Evolutionary conservation across 2,888 invertebrate genomes (phyloP).

Genomic region (Arrhopalites spinosus): DNA sequence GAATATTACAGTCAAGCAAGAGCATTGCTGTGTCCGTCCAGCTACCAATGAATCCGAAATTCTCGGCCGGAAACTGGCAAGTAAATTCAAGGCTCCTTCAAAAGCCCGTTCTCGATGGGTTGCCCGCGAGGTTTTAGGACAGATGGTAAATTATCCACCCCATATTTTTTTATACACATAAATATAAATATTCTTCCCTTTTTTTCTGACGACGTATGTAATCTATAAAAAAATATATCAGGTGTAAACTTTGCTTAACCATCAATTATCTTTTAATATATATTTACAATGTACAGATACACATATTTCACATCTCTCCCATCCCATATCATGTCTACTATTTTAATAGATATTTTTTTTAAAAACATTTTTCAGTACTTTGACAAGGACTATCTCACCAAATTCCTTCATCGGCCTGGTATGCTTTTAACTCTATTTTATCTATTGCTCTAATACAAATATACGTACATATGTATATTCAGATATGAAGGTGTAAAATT

Average conservation of each 20-base stretch:
- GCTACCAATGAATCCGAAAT: conserved; percentile 12
- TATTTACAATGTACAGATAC: too few species aligned
- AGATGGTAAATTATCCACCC: conserved; percentile 36
- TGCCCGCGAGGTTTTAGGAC: conserved; percentile 52
- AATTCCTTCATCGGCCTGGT: conserved; percentile 53
- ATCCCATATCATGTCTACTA: too few species aligned
- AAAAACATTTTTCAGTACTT: conserved; percentile 27
- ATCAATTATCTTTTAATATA: too few species aligned
- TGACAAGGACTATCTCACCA: conserved; percentile 53
- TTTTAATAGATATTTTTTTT: too few species aligned
- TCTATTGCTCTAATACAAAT: not conserved
- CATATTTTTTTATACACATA: too few species aligned
- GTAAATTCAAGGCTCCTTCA: conserved; percentile 33
- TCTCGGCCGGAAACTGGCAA: conserved; percentile 3
- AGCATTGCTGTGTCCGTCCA: conserved; percentile 12
- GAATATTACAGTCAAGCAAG: conserved; percentile 22
- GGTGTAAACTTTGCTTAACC: too few species aligned
- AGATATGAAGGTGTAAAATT: not conserved
- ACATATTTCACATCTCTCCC: too few species aligned
- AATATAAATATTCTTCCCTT: too few species aligned
- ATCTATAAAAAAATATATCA: too few species aligned
- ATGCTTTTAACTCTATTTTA: too few species aligned
- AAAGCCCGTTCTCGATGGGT: conserved; percentile 43
- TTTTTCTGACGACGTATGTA: too few species aligned
- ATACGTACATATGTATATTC: not conserved